These are phyloP conservation scores for Paedocypris micromegethes DNA, from an alignment of 2,797 vertebrate genomes.

Conservation along the genomic window DNA sequence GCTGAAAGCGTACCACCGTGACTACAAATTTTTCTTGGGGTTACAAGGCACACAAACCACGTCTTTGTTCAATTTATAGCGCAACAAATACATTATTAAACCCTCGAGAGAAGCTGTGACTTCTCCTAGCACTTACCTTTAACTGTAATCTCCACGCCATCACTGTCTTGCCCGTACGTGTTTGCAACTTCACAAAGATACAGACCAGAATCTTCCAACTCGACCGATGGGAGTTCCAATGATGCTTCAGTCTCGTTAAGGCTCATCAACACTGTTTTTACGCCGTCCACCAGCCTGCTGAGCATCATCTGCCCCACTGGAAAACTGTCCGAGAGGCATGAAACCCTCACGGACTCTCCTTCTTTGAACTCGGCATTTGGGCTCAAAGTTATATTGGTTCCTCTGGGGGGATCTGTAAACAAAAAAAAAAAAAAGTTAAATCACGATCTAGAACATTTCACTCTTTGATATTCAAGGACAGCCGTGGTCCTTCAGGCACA, in stretches of 20 bases:
- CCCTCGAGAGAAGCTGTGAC: no score
- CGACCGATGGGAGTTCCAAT: constrained; percentile 62
- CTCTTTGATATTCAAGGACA: no score
- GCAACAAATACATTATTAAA: no score
- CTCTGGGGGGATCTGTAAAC: constrained; percentile 56
- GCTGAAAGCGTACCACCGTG: no score
- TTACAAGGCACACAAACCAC: no score
- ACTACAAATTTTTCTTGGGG: no score
- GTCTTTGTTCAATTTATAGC: no score
- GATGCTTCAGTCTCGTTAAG: constrained; percentile 54
- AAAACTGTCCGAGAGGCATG: constrained; percentile 69
- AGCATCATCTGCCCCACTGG: constrained; percentile 67
- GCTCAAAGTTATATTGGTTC: constrained; percentile 59
- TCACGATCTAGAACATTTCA: no score
- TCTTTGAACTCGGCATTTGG: constrained; percentile 65
- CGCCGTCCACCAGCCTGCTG: constrained; percentile 49
- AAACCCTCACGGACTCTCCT: constrained; percentile 69
- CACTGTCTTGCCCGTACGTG: constrained; percentile 60
- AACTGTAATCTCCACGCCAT: constrained; percentile 61
- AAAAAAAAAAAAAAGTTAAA: neutral
- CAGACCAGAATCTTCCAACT: constrained; percentile 63
- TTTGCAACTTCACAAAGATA: constrained; percentile 79
- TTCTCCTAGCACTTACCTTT: constrained; percentile 61
- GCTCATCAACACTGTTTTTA: constrained; percentile 53
- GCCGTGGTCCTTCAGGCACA: no score